Evolutionary conservation across 2,797 vertebrate species (phyloP).

Genomic region (Coranthus polyacanthus): DNA sequence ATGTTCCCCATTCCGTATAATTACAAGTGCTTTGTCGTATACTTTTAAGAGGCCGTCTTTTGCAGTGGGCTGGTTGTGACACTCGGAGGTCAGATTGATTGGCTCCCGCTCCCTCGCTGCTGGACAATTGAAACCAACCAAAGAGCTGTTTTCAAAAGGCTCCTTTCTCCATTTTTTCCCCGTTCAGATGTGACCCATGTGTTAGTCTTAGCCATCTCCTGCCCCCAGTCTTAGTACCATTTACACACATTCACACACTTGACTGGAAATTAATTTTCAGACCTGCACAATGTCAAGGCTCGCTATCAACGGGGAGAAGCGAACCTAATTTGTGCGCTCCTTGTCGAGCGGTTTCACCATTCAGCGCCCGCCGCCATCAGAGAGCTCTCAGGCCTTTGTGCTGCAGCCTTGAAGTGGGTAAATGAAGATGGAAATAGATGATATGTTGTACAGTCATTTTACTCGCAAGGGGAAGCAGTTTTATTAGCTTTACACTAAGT

Average conservation of each 20-base stretch:
- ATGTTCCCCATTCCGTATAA: constrained; percentile 36
- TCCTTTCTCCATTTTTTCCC: constrained; percentile 15
- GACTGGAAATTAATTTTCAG: constrained; percentile 82
- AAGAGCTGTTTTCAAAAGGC: constrained; percentile 24
- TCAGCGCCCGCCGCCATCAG: constrained; percentile 70
- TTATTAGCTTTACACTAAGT: constrained; percentile 46
- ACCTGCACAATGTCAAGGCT: constrained; percentile 78
- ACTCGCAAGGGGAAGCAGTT: constrained; percentile 55
- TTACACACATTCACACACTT: constrained; percentile 58
- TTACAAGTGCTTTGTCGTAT: constrained; percentile 31
- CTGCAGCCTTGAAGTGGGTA: constrained; percentile 65
- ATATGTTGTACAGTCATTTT: constrained; percentile 59
- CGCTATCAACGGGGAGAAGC: constrained; percentile 77
- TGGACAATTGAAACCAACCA: constrained; percentile 42
- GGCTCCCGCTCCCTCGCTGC: constrained; percentile 7
- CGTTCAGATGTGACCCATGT: constrained; percentile 21
- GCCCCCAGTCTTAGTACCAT: constrained; percentile 28
- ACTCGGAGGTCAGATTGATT: constrained; percentile 35
- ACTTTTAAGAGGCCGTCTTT: constrained; percentile 28
- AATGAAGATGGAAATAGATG: constrained; percentile 73
- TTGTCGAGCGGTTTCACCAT: constrained; percentile 76
- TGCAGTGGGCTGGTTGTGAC: constrained; percentile 8
- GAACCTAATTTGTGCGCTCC: constrained; percentile 79
- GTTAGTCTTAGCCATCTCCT: constrained; percentile 51
- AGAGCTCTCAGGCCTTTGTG: constrained; percentile 75